Percentiles rank a stretch among this genome's conserved stretches.
phyloP scores from a whole-genome alignment of 2,113 vertebrate species.

The Pipa parva region DNA sequence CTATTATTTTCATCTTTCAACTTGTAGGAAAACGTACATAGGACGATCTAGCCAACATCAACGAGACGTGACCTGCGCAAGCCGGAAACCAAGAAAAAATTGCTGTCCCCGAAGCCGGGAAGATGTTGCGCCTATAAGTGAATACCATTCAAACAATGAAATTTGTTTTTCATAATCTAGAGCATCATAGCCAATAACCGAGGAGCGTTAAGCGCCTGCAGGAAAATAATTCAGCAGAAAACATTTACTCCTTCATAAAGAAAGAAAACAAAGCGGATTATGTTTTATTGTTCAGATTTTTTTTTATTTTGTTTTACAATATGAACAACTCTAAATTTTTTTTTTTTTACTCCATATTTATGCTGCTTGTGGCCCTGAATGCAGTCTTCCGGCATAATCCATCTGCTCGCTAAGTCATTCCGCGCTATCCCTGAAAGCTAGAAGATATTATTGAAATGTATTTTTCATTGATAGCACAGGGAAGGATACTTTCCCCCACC shows the following conservation, averaged over 20 bases:
- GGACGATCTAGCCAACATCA: too few species aligned
- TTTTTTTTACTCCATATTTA: constrained; percentile 10
- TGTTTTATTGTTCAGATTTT: constrained; percentile 9
- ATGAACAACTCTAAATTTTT: constrained; percentile 2
- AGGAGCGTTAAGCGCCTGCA: too few species aligned
- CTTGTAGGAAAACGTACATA: too few species aligned
- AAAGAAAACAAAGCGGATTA: neutral
- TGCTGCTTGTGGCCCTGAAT: constrained; percentile 20
- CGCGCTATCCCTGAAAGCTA: constrained; percentile 28
- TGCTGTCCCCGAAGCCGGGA: too few species aligned
- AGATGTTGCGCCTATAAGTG: too few species aligned
- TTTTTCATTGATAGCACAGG: constrained; percentile 32
- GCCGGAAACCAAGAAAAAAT: too few species aligned
- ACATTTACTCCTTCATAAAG: neutral
- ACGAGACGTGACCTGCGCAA: too few species aligned
- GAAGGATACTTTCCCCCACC: neutral
- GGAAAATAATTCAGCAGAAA: neutral
- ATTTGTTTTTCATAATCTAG: too few species aligned
- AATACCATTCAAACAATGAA: too few species aligned
- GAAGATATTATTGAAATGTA: constrained; percentile 39
- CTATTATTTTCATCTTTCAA: too few species aligned
- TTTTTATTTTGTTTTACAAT: too few species aligned
- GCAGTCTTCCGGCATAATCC: constrained; percentile 30
- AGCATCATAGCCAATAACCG: too few species aligned
- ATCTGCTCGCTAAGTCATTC: constrained; percentile 37